phyloP scores from a whole-genome alignment of 2,888 invertebrate species.

The Abrostola triplasia region DNA sequence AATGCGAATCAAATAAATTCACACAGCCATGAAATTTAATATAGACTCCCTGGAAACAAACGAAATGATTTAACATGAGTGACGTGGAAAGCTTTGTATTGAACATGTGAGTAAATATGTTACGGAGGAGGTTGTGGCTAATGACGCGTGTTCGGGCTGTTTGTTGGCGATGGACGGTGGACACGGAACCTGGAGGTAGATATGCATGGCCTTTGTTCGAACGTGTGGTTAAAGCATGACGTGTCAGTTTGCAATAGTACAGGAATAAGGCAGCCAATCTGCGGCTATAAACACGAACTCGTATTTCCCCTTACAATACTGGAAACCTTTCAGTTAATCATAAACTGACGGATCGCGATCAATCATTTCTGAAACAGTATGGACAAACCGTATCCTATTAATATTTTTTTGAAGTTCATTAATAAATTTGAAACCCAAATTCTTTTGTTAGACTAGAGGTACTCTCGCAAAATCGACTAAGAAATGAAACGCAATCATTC shows the following conservation, averaged over 20 bases:
- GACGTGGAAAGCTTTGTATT: conserved; percentile 27
- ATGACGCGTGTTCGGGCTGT: conserved; percentile 20
- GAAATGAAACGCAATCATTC: conserved; percentile 34
- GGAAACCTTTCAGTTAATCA: background rate
- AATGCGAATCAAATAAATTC: conserved; percentile 58
- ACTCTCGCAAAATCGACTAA: conserved; percentile 25
- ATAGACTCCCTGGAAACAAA: conserved; percentile 45
- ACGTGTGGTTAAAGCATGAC: background rate
- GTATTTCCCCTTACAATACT: background rate
- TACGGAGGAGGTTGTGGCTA: conserved; percentile 11
- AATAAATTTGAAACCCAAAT: conserved; percentile 38
- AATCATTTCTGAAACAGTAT: conserved; percentile 4
- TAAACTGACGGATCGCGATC: background rate
- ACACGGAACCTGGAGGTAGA: conserved; percentile 13
- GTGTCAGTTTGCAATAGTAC: conserved; percentile 8
- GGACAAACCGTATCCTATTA: conserved; percentile 10
- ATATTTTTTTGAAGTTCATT: conserved; percentile 8
- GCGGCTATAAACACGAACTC: conserved; percentile 1
- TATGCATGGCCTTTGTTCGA: conserved; percentile 22
- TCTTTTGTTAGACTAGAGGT: conserved; percentile 16
- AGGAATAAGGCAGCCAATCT: conserved; percentile 1
- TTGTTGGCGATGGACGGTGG: background rate
- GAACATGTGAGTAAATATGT: conserved; percentile 20
- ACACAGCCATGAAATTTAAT: conserved; percentile 55
- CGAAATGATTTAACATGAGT: conserved; percentile 45